A percentile compares a stretch with the other conserved stretches of the same genome.
Conservation (phyloP, 2,797 vertebrate species). For the Gobio occitaniae region DNA sequence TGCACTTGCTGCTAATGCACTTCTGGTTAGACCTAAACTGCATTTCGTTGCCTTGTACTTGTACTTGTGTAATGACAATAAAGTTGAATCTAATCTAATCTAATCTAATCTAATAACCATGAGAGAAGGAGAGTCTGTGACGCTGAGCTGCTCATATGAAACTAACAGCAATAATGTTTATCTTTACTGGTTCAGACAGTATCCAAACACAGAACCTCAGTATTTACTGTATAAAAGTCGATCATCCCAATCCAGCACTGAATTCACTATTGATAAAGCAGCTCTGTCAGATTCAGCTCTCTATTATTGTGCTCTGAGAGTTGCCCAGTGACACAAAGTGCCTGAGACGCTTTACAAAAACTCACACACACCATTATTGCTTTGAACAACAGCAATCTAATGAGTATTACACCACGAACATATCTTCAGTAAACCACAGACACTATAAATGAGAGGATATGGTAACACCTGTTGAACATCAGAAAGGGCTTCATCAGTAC, state of each 20-base stretch:
- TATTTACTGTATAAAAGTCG: constrained; percentile 5
- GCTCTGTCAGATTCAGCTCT: constrained; percentile 24
- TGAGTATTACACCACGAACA: background rate
- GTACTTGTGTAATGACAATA: no score
- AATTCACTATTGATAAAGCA: no score
- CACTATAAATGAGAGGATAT: background rate
- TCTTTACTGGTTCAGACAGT: constrained; percentile 58
- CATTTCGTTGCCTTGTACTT: no score
- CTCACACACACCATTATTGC: background rate
- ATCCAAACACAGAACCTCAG: background rate
- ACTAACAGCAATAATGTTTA: background rate
- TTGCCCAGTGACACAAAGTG: constrained; percentile 40
- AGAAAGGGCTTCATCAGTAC: background rate
- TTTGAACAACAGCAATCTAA: background rate
- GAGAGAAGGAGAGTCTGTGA: constrained; percentile 3
- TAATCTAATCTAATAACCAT: no score
- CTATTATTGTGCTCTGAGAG: constrained; percentile 54
- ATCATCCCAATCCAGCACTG: no score
- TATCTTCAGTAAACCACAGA: constrained; percentile 1
- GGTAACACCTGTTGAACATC: constrained; percentile 7
- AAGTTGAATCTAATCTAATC: no score
- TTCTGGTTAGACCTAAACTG: no score
- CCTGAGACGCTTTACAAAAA: constrained; percentile 45
- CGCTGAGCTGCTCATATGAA: constrained; percentile 7
- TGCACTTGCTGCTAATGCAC: no score